Base-by-base conservation (phyloP, 2,113 vertebrate species). In the Riparia riparia region DNA sequence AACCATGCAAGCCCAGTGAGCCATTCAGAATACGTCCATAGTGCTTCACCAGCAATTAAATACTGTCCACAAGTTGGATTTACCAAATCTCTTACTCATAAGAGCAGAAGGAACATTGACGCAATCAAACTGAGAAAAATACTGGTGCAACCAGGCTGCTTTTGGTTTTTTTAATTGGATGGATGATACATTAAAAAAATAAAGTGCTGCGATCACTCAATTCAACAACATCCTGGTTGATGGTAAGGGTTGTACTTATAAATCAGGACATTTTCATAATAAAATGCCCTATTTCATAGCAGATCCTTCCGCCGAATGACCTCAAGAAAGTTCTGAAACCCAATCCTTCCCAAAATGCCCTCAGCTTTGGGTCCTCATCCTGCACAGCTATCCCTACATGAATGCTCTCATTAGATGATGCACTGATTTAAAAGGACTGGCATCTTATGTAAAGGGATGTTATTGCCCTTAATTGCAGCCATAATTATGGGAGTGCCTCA, bases 361-460 rank as follows among this genome's bases (percentile, higher is more conserved):
- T 78, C 50, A 79, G 74, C 71, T 63, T 34, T 49, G 79, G 65
- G 82, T 19, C 42, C 74, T 58, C 18, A 2, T 90, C 74, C 90
- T 66, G 71, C 80, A 51, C 82, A 92, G 49, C 86, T 66, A 93
- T 42, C 71, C 82, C 63, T 45, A 24, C 61, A 53, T 9, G 15
- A 93, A 92, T 24, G 50, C 54, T 47, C 71, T 95, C 82, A 95
- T 97, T 95, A 95, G 94, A 90, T 96, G 93, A 95, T 83, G 90
- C 9, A 25, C 17, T 0, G 0, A 24, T 71, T 90, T 92, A 78
- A 89, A 86, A 86, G 76, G 86, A 64, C 83, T 4, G 10, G 77
- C 83, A 86, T 88, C 91, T 95, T 81, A 92, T 96, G 83, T 92
- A 92, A 95, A 95, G 78, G 64, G 76, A 12, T 68, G 61, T n/a